Evolutionary conservation across 1,140 invertebrate genomes (phyloP), one percentile per base, ranked within the genome.

Genomic region (Pteromalus puparum): DNA sequence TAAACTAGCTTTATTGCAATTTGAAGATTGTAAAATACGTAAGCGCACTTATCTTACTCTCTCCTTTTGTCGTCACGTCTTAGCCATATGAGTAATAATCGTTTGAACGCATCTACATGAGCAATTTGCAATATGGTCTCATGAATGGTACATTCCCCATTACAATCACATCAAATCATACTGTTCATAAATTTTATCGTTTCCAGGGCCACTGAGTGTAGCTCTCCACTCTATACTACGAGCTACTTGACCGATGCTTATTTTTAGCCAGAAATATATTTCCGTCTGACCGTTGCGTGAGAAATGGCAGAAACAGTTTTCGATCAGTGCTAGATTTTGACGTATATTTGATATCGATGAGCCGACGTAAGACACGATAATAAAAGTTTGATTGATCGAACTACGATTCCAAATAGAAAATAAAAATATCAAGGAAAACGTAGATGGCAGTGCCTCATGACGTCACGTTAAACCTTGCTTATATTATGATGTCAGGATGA

Each of bases 61-160:
- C n/a, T 67, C 13, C 30, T 28, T 18, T 61, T 61, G 53, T 18
- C 38, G 46, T 42, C 68, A 34, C 78, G 77, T 38, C 30, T 84
- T 72, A 81, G 72, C 26, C 21, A 7, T 70, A 70, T 70, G 26
- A 81, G 26, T 70, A 76, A 85, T 78, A 80, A 80, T 67, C 26
- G 61, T 67, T 24, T 81, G 15, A 81, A 38, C 30, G 30, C 53
- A 61, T 67, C 26, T 65, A 24, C 15, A 72, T 26, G 76, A 28
- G 74, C 30, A 83, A 82, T 78, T 75, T 68, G 72, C 70, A 84
- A 78, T 78, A 78, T 70, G 24, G 42, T 67, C 18, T 15, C 65
- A 15, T 28, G 53, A 76, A 82, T 70, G 34, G 24, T 72, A 46
- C n/a, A 42, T n/a, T n/a, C n/a, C n/a, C n/a, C n/a, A 65, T 75